These are phyloP conservation scores for Scaptomyza polygonia DNA, from an alignment of 2,888 invertebrate species.

Conservation along the genomic window DNA sequence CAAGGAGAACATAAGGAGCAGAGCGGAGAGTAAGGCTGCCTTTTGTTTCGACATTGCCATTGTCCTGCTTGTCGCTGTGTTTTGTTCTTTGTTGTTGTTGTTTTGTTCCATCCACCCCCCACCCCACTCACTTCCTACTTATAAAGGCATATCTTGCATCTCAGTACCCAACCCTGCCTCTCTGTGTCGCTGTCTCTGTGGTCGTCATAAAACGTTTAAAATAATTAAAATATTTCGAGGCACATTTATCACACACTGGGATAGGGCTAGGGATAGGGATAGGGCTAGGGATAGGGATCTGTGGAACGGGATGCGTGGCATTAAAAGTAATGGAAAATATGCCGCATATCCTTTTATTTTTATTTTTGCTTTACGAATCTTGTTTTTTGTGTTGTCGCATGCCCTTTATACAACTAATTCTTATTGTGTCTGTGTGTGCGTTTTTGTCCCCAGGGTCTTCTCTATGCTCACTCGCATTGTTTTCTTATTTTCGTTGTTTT, in stretches of 20 bases:
- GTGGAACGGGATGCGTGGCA: constrained; percentile 14
- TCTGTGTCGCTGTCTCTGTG: constrained; percentile 27
- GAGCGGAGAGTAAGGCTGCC: constrained; percentile 33
- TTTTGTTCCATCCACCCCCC: too few species aligned
- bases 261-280: constrained; percentile 11
- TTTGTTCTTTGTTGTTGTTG: constrained; percentile 27
- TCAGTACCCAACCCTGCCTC: constrained; percentile 19
- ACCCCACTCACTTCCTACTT: constrained; percentile 31
- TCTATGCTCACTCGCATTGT: constrained; percentile 43
- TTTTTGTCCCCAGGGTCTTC: constrained; percentile 54
- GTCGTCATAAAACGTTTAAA: constrained; percentile 82
- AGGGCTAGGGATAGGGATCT: constrained; percentile 5
- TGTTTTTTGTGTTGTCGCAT: constrained; percentile 45
- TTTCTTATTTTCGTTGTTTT: constrained; percentile 57
- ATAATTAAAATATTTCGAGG: constrained; percentile 83
- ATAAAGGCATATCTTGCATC: constrained; percentile 68
- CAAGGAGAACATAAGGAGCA: not conserved
- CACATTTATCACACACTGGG: constrained; percentile 75
- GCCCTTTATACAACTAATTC: constrained; percentile 73
- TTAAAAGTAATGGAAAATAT: constrained; percentile 68
- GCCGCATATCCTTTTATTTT: constrained; percentile 64
- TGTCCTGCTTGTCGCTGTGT: constrained; percentile 47
- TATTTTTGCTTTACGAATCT: constrained; percentile 22
- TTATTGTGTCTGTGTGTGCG: constrained; percentile 44
- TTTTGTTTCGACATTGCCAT: constrained; percentile 70